A percentile compares a stretch with the other conserved stretches of the same genome.
Conservation (phyloP, 1,140 invertebrate genomes). For the Limonius californicus region DNA sequence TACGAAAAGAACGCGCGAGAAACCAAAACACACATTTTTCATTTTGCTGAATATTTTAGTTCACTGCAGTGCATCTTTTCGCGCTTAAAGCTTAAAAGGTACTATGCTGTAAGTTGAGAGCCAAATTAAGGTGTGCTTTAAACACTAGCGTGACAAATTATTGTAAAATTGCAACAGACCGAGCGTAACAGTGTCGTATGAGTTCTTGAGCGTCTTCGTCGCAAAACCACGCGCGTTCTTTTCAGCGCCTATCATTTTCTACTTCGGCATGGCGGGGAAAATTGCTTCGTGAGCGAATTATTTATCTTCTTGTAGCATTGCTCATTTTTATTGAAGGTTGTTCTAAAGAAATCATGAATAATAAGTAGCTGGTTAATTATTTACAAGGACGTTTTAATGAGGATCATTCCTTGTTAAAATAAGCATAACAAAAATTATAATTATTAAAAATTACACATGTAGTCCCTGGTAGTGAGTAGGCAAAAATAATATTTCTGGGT, state of each 20-base stretch:
- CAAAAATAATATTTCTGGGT: too few species aligned
- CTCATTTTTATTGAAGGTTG: not conserved
- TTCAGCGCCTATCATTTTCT: not conserved
- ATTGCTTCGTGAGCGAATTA: not conserved
- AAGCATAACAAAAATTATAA: too few species aligned
- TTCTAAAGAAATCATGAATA: not conserved
- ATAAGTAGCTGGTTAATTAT: not conserved
- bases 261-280: not conserved
- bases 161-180: conserved; percentile 37
- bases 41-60: conserved; percentile 2
- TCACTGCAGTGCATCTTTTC: not conserved
- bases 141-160: conserved; percentile 45
- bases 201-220: not conserved
- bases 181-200: conserved; percentile 31
- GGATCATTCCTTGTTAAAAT: too few species aligned
- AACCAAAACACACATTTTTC: not conserved
- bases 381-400: not conserved
- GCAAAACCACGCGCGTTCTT: not conserved
- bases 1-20: not conserved
- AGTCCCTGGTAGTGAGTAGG: too few species aligned
- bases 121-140: conserved; percentile 34
- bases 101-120: conserved; percentile 1
- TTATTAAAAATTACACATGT: too few species aligned
- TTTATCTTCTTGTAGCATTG: not conserved
- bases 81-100: not conserved